These are phyloP conservation scores for Muricea muricata DNA, from an alignment of 92 coral and sea anemone species.

Conservation along the genomic window DNA sequence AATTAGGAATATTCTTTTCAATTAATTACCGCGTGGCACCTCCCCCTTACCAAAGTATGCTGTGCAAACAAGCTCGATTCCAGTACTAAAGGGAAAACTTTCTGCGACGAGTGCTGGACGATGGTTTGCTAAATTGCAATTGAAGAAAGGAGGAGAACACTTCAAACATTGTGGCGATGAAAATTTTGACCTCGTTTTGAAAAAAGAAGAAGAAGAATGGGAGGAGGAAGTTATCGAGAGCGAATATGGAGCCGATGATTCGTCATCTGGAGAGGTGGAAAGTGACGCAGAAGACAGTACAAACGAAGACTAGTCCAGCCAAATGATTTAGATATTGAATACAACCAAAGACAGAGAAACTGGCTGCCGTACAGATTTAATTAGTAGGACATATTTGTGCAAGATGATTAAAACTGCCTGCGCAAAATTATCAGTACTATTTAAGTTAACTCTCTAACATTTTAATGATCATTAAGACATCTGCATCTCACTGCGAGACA, in stretches of 20 bases:
- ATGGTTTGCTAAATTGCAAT: not conserved
- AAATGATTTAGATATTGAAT: not conserved
- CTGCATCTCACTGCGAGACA: no score
- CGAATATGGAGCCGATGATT: not conserved
- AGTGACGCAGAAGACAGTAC: not conserved
- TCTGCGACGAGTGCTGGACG: not conserved
- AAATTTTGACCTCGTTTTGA: not conserved
- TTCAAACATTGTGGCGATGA: not conserved
- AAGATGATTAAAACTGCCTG: no score
- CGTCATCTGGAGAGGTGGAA: not conserved
- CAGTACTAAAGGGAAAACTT: not conserved
- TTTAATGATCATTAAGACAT: no score
- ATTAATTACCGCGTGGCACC: not conserved
- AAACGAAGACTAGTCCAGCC: not conserved
- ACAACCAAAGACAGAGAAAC: not conserved
- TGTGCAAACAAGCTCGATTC: not conserved
- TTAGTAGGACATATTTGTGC: no score
- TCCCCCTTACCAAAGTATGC: not conserved
- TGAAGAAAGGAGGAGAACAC: not conserved
- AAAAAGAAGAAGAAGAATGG: not conserved
- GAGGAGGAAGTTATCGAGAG: not conserved
- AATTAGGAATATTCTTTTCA: not conserved
- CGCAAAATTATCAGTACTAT: no score
- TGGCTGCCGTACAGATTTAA: not conserved
- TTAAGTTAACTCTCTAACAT: no score